phyloP scores from a whole-genome alignment of 2,888 invertebrate genomes.

The Ectemnius lituratus region DNA sequence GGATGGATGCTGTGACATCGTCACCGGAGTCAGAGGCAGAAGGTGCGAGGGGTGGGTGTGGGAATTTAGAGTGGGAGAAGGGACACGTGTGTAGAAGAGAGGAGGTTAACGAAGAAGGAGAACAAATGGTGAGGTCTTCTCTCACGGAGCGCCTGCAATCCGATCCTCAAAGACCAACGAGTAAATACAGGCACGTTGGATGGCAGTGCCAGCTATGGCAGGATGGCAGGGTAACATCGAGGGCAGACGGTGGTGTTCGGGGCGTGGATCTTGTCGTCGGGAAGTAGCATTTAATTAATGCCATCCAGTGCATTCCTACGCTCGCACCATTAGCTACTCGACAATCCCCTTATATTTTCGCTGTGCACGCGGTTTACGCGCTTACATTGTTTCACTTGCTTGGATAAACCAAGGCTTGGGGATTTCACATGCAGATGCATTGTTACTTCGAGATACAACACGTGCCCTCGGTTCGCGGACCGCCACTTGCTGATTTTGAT shows the following conservation, averaged over 20 bases:
- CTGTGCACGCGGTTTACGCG: slow-evolving; percentile 9
- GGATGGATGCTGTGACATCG: too few relatives aligned
- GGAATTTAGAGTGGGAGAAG: background rate
- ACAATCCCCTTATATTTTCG: slow-evolving; percentile 50
- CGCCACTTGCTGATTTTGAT: background rate
- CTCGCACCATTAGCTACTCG: slow-evolving; percentile 35
- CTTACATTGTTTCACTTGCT: slow-evolving; percentile 27
- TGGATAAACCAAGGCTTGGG: background rate
- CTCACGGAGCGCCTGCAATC: slow-evolving; percentile 57
- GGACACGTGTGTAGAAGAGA: slow-evolving; percentile 2
- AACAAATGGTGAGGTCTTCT: slow-evolving; percentile 48
- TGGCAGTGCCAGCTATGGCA: background rate
- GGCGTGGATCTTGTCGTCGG: slow-evolving; percentile 7
- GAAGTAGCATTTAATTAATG: slow-evolving; percentile 60
- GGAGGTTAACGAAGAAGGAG: slow-evolving; percentile 22
- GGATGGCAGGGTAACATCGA: background rate
- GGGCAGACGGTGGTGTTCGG: background rate
- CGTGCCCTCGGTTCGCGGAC: background rate
- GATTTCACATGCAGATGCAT: too few relatives aligned
- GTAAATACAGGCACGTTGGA: slow-evolving; percentile 52
- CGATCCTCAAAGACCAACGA: slow-evolving; percentile 59
- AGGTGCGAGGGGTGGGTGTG: background rate
- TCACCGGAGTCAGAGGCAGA: too few relatives aligned
- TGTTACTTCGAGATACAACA: background rate
- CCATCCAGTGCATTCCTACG: slow-evolving; percentile 48